phyloP scores from a whole-genome alignment of 2,113 vertebrate genomes.

The Serilophus lunatus region DNA sequence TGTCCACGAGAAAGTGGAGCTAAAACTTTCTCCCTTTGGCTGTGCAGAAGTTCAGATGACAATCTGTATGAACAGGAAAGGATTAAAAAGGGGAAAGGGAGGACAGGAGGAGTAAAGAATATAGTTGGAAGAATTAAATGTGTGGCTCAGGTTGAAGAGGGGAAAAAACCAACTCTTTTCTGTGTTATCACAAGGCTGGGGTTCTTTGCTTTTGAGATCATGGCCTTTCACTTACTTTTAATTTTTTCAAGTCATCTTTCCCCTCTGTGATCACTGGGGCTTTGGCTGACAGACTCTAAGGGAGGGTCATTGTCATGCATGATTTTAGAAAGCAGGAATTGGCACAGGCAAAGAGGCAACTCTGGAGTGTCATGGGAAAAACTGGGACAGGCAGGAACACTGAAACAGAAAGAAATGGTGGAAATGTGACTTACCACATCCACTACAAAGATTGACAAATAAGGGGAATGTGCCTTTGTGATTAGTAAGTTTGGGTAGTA shows the following conservation, averaged over 20 bases:
- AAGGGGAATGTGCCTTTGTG: neutral
- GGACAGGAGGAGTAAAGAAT: neutral
- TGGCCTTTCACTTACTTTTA: constrained; percentile 12
- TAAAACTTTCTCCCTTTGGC: neutral
- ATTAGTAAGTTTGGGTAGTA: neutral
- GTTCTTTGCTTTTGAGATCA: neutral
- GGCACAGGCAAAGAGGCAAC: neutral
- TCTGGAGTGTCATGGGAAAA: constrained; percentile 39
- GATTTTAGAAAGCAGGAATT: neutral
- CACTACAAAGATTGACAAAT: neutral
- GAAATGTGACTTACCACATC: constrained; percentile 28
- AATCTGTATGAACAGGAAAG: neutral
- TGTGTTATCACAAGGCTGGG: neutral
- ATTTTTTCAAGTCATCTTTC: neutral
- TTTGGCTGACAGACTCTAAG: neutral
- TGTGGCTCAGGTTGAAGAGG: neutral
- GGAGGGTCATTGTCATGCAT: neutral
- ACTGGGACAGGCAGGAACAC: constrained; percentile 13
- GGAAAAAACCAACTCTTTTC: neutral
- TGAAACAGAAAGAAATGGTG: constrained; percentile 33
- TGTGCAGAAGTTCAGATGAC: neutral
- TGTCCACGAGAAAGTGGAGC: neutral
- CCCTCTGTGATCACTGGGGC: neutral
- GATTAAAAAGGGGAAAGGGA: neutral
- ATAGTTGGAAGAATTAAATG: neutral